Base-by-base conservation (phyloP, 2,113 vertebrate genomes). In the Limnothrissa miodon region DNA sequence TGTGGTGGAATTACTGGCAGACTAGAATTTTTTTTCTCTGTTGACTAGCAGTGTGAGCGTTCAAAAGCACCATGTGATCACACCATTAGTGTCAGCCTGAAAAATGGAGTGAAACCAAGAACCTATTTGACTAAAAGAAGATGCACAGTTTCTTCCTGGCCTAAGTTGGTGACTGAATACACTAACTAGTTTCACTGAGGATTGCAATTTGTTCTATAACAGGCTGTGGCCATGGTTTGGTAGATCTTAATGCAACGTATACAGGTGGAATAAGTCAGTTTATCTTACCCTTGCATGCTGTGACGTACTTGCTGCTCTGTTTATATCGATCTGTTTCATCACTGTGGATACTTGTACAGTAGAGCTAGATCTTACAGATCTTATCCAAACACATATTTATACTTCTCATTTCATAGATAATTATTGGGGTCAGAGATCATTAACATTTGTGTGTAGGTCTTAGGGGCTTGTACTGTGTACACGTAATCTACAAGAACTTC, bases 341-440 rank as follows among this genome's bases (percentile, higher is more conserved):
- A 91, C 92, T 91, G 89, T 90, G 90, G 89, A 56, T 84, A 29
- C 13, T 4, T 79, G 79, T 80, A 21, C 42, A 44, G 56, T 82
- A n/a, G n/a, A n/a, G 85, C 13, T 74, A 74, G n/a, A 74, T 29
- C 29, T 33, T 33, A 70, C 62, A 70, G 23, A 25, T 5, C 25
- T 70, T 33, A 70, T 74, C 13, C 66, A 74, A 74, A 13, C 33
- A 33, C 62, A 70, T 70, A 74, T 74, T 36, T 36, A 74, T 74
- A 36, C 25, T 17, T 74, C 2, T 36, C 15, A 33, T 74, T 74
- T 74, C 13, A 36, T 11, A 74, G 66, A 33, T 36, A 4, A 70
- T 36, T 70, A 70, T 70, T 74, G 66, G 66, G 15, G 66, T 29
- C 29, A 36, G 66, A 74, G 36, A 74, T 36, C 66, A 56, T 56